Base-by-base conservation (phyloP, 2,888 invertebrate genomes). In the Litoditis marina region DNA sequence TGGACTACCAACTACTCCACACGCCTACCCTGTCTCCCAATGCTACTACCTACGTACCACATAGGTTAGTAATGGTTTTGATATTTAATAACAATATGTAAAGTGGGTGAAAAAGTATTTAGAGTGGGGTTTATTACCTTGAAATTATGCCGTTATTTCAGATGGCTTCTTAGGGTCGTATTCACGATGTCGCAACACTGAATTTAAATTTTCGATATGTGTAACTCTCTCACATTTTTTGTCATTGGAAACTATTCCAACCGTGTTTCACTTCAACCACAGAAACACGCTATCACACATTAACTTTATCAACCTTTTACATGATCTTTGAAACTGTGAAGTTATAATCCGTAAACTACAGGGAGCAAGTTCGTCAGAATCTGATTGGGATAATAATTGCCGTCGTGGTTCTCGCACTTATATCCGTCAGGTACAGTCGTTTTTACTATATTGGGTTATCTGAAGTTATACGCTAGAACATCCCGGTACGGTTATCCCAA, bases 1-100 rank as follows among this genome's bases (percentile, higher is more conserved):
- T 63, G 2, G 67, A 78, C 7, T 74, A 69, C 65, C 53, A 63
- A 7, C 31, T 44, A 27, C 27, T 34, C 8, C 59, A 59, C 34
- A 31, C 31, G 7, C 49, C 63, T 11, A 63, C 63, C 16, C n/a
- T 58, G 36, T 22, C 63, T 6, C 63, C 63, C 4, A 59, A 59
- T 52, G 54, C 39, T 11, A 59, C 63, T 6, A 59, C 59, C 7
- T 19, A 16, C 28, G 39, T 53, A 6, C 63, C 58, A 6, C 58
- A 63, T 39, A 6, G 54, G 54, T 54, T 27, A 11, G 50, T 27
- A 6, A 3, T 44, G 8, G 5, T 44, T 44, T 44, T 44, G 44
- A 39, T 39, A 28, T n/a, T 28, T 28, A 50, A 50, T n/a, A 50
- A 6, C 19, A 50, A 50, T 50, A 50, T 28, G 27, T 44, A 44